Percentiles rank a stretch among this genome's conserved stretches.
phyloP scores from a whole-genome alignment of 2,888 invertebrate genomes.

The Dorcus hopei region DNA sequence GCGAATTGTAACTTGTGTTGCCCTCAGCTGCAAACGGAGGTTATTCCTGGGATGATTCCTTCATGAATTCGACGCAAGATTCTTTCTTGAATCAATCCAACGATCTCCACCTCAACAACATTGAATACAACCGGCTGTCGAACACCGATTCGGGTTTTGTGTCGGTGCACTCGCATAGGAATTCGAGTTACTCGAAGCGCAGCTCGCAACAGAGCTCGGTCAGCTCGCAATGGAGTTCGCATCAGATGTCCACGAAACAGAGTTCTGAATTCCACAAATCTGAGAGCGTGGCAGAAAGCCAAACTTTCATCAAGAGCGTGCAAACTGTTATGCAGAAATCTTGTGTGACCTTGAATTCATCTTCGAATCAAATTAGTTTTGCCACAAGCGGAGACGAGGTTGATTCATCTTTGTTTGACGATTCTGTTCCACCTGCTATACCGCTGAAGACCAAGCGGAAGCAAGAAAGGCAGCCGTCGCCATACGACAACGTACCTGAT shows the following conservation, averaged over 20 bases:
- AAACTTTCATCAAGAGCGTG: constrained; percentile 4
- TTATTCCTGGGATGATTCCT: constrained; percentile 17
- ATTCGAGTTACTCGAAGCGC: constrained; percentile 59
- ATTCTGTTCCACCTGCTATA: constrained; percentile 56
- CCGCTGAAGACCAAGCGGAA: constrained; percentile 60
- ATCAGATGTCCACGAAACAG: constrained; percentile 28
- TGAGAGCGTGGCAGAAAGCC: constrained; percentile 35
- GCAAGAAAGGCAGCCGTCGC: constrained; percentile 62
- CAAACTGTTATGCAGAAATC: constrained; percentile 10
- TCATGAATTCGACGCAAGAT: constrained; percentile 11
- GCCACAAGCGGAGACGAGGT: constrained; percentile 23
- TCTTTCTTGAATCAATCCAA: constrained; percentile 33
- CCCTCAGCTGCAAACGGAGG: constrained; percentile 15
- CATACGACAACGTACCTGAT: constrained; percentile 66
- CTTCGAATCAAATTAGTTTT: constrained; percentile 13
- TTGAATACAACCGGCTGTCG: constrained; percentile 44
- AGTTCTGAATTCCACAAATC: constrained; percentile 35
- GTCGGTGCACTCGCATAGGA: constrained; percentile 61
- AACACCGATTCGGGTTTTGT: constrained; percentile 59
- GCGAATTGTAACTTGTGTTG: not conserved
- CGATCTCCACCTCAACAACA: constrained; percentile 31
- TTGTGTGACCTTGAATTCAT: constrained; percentile 8
- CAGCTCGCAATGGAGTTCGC: constrained; percentile 45
- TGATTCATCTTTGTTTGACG: constrained; percentile 27
- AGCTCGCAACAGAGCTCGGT: constrained; percentile 60